Percentiles rank a stretch among this genome's conserved stretches.
These are phyloP conservation scores for Rutpela maculata DNA, from an alignment of 2,888 invertebrate genomes.

Conservation along the genomic window DNA sequence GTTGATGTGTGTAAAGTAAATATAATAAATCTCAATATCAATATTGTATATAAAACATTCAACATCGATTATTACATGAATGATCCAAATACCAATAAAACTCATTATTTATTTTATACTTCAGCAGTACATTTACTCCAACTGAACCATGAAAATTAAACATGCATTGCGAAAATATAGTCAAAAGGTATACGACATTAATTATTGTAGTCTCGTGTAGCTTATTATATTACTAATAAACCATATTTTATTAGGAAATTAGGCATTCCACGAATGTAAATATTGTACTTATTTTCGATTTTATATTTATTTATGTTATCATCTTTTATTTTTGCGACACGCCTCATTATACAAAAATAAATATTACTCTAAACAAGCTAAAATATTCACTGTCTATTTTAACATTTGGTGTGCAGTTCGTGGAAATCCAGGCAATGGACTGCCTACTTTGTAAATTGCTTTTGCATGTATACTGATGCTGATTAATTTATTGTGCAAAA, in stretches of 20 bases:
- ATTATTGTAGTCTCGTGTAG: background rate
- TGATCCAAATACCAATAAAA: background rate
- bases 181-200: background rate
- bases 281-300: conserved; percentile 22
- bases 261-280: conserved; percentile 10
- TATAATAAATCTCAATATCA: too few relatives aligned
- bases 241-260: background rate
- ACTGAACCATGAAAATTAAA: background rate
- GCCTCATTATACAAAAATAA: conserved; percentile 35
- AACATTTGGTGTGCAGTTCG: conserved; percentile 2
- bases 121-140: background rate
- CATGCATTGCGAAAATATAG: background rate
- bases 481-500: background rate
- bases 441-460: background rate
- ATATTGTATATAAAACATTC: too few relatives aligned
- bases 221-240: background rate
- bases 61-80: too few relatives aligned
- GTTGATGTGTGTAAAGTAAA: too few relatives aligned
- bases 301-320: conserved; percentile 25
- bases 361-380: conserved; percentile 29
- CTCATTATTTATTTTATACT: background rate
- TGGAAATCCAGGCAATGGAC: conserved; percentile 8
- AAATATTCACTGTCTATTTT: conserved; percentile 10
- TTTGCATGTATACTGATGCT: background rate
- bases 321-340: conserved; percentile 28